Percentiles rank a stretch among this genome's conserved stretches.
phyloP scores from a whole-genome alignment of 2,888 invertebrate genomes.

The Aquatica leii region DNA sequence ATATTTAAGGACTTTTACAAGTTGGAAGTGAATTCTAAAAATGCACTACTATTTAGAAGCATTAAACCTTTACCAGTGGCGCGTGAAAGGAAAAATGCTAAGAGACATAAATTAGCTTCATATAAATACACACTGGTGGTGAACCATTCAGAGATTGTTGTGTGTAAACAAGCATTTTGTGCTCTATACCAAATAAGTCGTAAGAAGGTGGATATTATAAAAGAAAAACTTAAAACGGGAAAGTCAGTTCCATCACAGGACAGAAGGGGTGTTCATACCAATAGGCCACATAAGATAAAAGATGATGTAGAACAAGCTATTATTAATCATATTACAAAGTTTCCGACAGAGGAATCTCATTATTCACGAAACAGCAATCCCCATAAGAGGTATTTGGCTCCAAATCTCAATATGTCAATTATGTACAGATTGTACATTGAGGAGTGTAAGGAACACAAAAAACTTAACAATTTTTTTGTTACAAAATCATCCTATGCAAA shows the following conservation, averaged over 20 bases:
- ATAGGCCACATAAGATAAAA: conserved; percentile 16
- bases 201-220: conserved; percentile 12
- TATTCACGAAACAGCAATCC: conserved; percentile 23
- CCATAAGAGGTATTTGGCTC: conserved; percentile 17
- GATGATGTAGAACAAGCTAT: conserved; percentile 6
- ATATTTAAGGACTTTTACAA: conserved; percentile 8
- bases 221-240: conserved; percentile 3
- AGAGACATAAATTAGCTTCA: background rate
- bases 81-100: conserved; percentile 1
- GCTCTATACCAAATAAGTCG: conserved; percentile 16
- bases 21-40: conserved; percentile 10
- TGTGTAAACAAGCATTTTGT: conserved; percentile 19
- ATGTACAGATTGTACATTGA: conserved; percentile 19
- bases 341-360: conserved; percentile 19
- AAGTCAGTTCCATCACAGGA: conserved; percentile 7
- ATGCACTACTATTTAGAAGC: conserved; percentile 7
- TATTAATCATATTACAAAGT: conserved; percentile 4
- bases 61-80: background rate
- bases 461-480: conserved; percentile 1
- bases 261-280: conserved; percentile 5
- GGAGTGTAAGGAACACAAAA: conserved; percentile 6
- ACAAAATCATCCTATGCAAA: conserved; percentile 13
- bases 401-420: conserved; percentile 14
- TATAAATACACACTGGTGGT: conserved; percentile 1
- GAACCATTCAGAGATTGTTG: background rate